Evolutionary conservation across 1,140 invertebrate species (phyloP).

Genomic region (Tribolium castaneum): DNA sequence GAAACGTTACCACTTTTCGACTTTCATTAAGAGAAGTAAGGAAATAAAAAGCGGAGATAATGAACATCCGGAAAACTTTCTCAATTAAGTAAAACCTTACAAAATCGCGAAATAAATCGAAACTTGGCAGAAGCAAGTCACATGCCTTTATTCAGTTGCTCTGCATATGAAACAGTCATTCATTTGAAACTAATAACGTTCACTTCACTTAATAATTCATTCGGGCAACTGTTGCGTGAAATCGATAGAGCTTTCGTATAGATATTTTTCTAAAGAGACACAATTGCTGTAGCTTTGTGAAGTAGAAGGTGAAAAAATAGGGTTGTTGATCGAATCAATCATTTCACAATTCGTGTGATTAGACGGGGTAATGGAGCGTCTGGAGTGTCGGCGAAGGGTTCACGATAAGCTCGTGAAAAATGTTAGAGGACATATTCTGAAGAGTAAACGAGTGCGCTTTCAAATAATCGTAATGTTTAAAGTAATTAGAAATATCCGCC

Average conservation of each 20-base stretch:
- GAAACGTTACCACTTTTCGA: background rate
- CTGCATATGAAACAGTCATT: background rate
- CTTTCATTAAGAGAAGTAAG: background rate
- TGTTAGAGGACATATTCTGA: background rate
- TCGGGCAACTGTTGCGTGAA: background rate
- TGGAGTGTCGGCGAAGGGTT: background rate
- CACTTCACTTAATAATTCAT: background rate
- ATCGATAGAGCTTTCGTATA: background rate
- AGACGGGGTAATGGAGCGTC: background rate
- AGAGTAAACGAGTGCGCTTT: too few species aligned
- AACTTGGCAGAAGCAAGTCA: background rate
- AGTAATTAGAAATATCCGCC: background rate
- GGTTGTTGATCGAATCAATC: background rate
- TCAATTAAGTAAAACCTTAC: background rate
- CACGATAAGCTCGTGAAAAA: background rate
- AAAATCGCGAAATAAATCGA: background rate
- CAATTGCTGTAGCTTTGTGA: background rate
- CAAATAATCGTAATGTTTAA: background rate
- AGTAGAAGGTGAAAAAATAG: background rate
- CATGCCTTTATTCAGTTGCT: background rate
- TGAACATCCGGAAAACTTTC: background rate
- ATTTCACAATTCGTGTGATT: background rate
- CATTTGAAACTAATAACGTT: background rate
- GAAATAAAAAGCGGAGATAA: background rate
- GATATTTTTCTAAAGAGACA: background rate